Conservation (phyloP, 2,113 vertebrate species). For the Jacana jacana region DNA sequence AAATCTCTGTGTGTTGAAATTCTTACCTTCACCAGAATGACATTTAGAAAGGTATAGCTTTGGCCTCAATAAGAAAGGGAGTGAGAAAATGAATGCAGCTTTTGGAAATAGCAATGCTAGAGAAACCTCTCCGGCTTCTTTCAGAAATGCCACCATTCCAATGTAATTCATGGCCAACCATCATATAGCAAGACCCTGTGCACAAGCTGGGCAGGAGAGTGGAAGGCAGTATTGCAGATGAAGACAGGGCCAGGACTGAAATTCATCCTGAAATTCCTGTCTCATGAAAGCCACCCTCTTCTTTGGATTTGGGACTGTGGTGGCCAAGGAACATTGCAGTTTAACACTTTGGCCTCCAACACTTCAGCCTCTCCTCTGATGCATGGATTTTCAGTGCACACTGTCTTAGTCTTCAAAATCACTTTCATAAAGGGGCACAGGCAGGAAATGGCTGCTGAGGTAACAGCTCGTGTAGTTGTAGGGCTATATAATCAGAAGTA, state of each 20-base stretch:
- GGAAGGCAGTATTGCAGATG: not conserved
- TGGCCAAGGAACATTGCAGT: not conserved
- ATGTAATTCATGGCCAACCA: not conserved
- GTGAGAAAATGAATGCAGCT: not conserved
- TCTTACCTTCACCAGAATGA: not conserved
- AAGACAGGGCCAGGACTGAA: not conserved
- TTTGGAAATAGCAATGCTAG: not conserved
- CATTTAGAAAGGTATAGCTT: not conserved
- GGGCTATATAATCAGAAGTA: not conserved
- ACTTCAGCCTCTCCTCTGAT: not conserved
- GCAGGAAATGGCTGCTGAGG: not conserved
- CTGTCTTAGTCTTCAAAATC: not conserved
- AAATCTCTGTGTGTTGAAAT: not conserved
- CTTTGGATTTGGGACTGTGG: not conserved
- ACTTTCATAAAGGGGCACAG: not conserved
- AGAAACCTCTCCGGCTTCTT: not conserved
- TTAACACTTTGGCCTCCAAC: not conserved
- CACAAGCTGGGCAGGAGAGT: not conserved
- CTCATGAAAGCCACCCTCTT: not conserved
- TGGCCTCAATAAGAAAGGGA: not conserved
- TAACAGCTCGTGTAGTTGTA: not conserved
- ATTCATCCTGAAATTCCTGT: not conserved
- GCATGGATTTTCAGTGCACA: not conserved
- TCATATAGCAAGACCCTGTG: not conserved
- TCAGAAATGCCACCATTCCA: not conserved